These are phyloP conservation scores for Tragulus kanchil DNA, from an alignment of 2,113 vertebrate genomes.

Conservation along the genomic window DNA sequence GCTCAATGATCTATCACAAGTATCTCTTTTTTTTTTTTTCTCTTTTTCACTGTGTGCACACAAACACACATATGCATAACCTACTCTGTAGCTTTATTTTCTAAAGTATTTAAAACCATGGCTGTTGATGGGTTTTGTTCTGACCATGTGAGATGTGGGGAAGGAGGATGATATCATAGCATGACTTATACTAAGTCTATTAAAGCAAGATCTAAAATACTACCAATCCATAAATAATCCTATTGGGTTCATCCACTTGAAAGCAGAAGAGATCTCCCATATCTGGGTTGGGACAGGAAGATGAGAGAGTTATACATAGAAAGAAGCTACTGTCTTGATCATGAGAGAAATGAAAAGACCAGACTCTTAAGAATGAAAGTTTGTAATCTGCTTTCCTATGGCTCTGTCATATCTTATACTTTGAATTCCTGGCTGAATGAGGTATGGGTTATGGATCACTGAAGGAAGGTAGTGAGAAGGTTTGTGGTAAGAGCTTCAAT, in stretches of 20 bases:
- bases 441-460: background rate
- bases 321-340: background rate
- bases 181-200: background rate
- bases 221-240: background rate
- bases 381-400: background rate
- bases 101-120: constrained; percentile 39
- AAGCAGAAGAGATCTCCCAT: background rate
- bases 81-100: background rate
- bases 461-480: background rate
- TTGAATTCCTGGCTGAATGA: background rate
- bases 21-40: background rate
- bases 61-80: fast-evolving
- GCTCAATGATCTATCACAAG: background rate
- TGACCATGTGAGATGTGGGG: background rate
- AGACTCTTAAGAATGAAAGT: background rate
- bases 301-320: background rate
- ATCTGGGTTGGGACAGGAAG: background rate
- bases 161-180: background rate
- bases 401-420: background rate
- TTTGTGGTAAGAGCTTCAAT: background rate
- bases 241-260: background rate
- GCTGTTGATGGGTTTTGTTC: background rate
- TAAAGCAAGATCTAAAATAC: constrained; percentile 1
- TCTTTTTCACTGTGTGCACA: background rate
- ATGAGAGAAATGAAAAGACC: background rate